A percentile compares a stretch with the other conserved stretches of the same genome.
Evolutionary conservation across 2,113 vertebrate species (phyloP).

Genomic region (Psittacula cyanocephala): DNA sequence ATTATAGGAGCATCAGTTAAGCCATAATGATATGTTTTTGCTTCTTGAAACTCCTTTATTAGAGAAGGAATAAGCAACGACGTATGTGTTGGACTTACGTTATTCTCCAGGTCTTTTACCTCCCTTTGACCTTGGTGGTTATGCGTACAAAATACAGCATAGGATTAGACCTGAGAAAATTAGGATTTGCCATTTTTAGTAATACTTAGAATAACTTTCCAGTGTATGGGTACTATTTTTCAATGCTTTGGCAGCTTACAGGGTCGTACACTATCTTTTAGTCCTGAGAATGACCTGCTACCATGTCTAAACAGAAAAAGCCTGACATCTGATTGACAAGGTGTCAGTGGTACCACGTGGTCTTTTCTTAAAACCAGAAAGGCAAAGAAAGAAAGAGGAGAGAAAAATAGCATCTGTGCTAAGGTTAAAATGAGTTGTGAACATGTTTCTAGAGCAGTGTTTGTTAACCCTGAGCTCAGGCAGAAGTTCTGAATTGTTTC

Average conservation of each 20-base stretch:
- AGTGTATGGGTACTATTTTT: background rate
- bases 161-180: slow-evolving; percentile 50
- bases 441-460: background rate
- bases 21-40: slow-evolving; percentile 28
- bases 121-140: slow-evolving; percentile 22
- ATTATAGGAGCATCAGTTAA: slow-evolving; percentile 39
- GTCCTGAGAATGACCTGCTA: background rate
- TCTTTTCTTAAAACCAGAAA: background rate
- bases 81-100: background rate
- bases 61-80: slow-evolving; percentile 25
- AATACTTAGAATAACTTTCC: background rate
- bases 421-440: background rate
- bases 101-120: slow-evolving; percentile 40
- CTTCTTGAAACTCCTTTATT: slow-evolving; percentile 26
- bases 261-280: background rate
- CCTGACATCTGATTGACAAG: background rate
- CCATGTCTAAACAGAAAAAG: background rate
- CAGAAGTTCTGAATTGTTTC: background rate
- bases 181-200: slow-evolving; percentile 9
- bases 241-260: background rate
- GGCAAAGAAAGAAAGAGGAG: background rate
- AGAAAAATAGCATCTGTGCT: background rate
- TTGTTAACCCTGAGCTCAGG: background rate
- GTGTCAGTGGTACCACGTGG: background rate
- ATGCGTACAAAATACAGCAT: slow-evolving; percentile 1